A percentile compares a stretch with the other conserved stretches of the same genome.
Evolutionary conservation across 35 echinoderm and acorn worm species (phyloP).

Genomic region (Chiridota heheva): DNA sequence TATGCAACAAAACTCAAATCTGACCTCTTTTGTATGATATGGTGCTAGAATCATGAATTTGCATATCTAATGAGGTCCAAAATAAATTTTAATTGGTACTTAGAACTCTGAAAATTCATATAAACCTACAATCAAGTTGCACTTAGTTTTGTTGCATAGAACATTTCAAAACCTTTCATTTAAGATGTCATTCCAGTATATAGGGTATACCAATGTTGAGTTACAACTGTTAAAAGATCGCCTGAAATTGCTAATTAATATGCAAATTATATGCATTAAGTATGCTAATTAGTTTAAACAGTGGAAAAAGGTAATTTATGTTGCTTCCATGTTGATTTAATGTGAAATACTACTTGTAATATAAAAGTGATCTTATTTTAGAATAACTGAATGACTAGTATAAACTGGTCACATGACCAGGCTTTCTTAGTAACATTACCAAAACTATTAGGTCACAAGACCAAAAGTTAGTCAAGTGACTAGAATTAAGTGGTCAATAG

Average conservation of each 20-base stretch:
- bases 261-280: neutral
- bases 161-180: constrained; percentile 8
- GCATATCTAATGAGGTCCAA: neutral
- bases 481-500: no score
- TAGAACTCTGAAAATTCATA: neutral
- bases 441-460: no score
- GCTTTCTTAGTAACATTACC: no score
- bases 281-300: no score
- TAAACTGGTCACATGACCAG: no score
- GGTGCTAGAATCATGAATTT: neutral
- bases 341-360: no score
- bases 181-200: neutral
- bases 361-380: no score
- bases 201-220: neutral
- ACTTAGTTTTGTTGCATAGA: neutral
- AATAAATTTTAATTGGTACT: neutral
- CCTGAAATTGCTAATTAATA: neutral
- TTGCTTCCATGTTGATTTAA: no score
- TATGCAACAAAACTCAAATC: neutral
- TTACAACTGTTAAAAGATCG: neutral
- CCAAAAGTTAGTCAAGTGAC: no score
- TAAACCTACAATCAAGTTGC: neutral
- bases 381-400: no score
- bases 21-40: neutral
- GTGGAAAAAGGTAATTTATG: no score